Percentiles rank a stretch among this genome's conserved stretches.
Conservation (phyloP, 2,797 vertebrate genomes). For the Acanthurus tractus region DNA sequence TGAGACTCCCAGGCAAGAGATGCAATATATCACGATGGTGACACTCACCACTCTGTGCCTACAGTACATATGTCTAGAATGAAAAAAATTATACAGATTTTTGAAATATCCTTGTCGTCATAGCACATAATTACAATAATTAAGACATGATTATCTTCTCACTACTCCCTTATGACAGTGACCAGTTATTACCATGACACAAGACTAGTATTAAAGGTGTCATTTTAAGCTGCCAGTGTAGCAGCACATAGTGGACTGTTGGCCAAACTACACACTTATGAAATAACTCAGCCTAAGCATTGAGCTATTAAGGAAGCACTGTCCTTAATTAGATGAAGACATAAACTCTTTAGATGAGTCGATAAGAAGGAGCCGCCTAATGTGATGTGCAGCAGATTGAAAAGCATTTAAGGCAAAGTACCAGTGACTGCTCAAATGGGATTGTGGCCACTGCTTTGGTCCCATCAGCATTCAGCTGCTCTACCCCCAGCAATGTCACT, state of each 20-base stretch:
- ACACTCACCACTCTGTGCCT: slow-evolving; percentile 17
- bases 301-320: slow-evolving; percentile 76
- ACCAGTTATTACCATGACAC: neutral
- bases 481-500: slow-evolving; percentile 56
- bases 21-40: slow-evolving; percentile 39
- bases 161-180: neutral
- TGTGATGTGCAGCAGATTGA: slow-evolving; percentile 82
- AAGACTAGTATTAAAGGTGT: slow-evolving; percentile 19
- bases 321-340: slow-evolving; percentile 81
- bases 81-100: neutral
- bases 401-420: slow-evolving; percentile 83
- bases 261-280: slow-evolving; percentile 63
- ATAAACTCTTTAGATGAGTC: slow-evolving; percentile 83
- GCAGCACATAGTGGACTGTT: slow-evolving; percentile 33
- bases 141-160: neutral
- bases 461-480: slow-evolving; percentile 75
- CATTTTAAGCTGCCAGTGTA: slow-evolving; percentile 34
- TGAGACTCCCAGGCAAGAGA: slow-evolving; percentile 45
- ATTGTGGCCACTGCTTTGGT: slow-evolving; percentile 67
- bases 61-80: neutral
- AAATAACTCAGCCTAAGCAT: slow-evolving; percentile 77
- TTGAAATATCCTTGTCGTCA: neutral
- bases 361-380: slow-evolving; percentile 81
- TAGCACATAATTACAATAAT: neutral
- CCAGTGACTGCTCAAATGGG: slow-evolving; percentile 77